Evolutionary conservation across 2,888 invertebrate genomes (phyloP), one percentile per base, ranked within the genome.

Genomic region (Ectobius pallidus): DNA sequence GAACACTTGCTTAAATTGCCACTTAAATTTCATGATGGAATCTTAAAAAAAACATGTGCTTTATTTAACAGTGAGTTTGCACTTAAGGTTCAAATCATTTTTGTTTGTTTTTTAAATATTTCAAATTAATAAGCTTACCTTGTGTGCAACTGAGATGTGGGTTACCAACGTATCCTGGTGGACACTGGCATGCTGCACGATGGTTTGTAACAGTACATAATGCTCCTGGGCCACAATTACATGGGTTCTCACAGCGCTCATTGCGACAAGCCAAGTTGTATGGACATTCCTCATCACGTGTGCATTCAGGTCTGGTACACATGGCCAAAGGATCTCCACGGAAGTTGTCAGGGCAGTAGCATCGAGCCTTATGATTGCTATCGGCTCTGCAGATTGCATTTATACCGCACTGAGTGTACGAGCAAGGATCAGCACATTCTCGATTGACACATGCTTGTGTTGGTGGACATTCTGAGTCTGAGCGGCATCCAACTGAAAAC

Each of bases 361-460:
- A 95, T 11, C 91, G 87, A 1, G 93, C 91, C 76, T 88, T 88
- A 81, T 96, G 96, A 74, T 91, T 92, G 32, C 87, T 87, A 78
- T 92, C 92, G 0, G 92, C 87, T 67, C 88, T 86, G 79, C 95
- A 96, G 34, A 89, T 84, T n/a, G 95, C 94, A 76, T 92, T 91
- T 0, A 83, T 77, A 22, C 95, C 95, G 79, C 96, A 96, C 69
- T 92, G 92, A 0, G 93, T 90, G 77, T 90, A 90, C 1, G 87
- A 83, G 78, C 95, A 96, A 1, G 94, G 91, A 81, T 94, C 91
- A 14, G 90, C 85, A 81, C 96, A 96, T 79, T 92, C 89, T 74
- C 90, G 89, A 79, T 94, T 91, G 77, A 95, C 88, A 80, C 96
- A 96, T 27, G 93, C 91, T 82, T 94, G 91, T 58, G 89, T 90